Evolutionary conservation across 2,888 invertebrate species (phyloP), one percentile per base, ranked within the genome.

Genomic region (Sphaerophoria taeniata): DNA sequence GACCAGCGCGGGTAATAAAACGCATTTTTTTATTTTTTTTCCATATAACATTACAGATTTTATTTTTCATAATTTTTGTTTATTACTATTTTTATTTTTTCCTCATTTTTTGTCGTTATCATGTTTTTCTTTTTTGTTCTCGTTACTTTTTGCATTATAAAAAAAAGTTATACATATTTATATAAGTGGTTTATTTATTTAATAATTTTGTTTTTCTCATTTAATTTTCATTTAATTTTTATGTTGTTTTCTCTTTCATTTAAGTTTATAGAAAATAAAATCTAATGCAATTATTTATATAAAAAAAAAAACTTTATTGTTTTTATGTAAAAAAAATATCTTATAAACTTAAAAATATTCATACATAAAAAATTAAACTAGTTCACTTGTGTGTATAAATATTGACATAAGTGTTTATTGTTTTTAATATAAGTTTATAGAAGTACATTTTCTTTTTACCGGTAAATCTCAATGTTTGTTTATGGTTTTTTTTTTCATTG

Each of bases 41-140:
- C 89, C 90, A 90, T 90, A 90, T 90, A 90, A 90, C 90, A 90
- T 90, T 90, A 90, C 90, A 90, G 90, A 90, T 90, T 90, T 87
- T 76, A 79, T 84, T 87, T 67, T 87, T 84, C 77, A 80, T 87
- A 80, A 83, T 87, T 75, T 89, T 89, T 60, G 72, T 89, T 89
- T 58, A 24, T 36, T 43, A 12, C 12, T 89, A 84, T 87, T 89
- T 87, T 87, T 87, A 65, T 87, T 87, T 87, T 80, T 74, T 76
- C 70, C 69, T 74, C 51, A 65, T 72, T 73, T 60, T 61, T 75
- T 69, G n/a, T 73, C 67, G 12, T 65, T 78, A 33, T 43, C 51
- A 31, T 67, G 39, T 79, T 51, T 51, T 73, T 87, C 14, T 67
- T 6, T 79, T 51, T 51, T 73, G 83, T 81, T 70, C 53, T 85